Base-by-base conservation (phyloP, 2,113 vertebrate species). In the Misgurnus anguillicaudatus region DNA sequence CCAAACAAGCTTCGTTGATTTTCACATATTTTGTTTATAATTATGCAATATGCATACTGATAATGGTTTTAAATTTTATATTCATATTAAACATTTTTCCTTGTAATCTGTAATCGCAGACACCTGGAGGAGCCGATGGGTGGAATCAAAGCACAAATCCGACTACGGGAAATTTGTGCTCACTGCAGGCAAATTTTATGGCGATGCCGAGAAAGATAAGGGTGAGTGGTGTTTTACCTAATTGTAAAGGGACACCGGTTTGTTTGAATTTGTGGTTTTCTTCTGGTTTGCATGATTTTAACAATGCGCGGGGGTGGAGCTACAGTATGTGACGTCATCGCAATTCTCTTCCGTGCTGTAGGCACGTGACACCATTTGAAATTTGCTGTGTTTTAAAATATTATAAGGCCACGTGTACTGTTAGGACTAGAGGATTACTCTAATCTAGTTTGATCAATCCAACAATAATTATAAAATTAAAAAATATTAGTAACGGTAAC, bases 161-260 rank as follows among this genome's bases (percentile, higher is more conserved):
- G 90, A 94, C 87, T 95, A 90, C 48, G 90, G 92, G 71, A 90
- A 91, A 88, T 95, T 96, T 88, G 86, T 92, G 63, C 87, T 94
- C 75, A 85, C 86, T 24, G 85, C 92, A 11, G 94, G 91, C 47
- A 94, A 92, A 86, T 94, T 95, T 87, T 94, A 91, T 62, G 91
- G 90, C 63, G 90, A 94, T 83, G 86, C 90, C 81, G 93, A 94
- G 80, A 94, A 94, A 78, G 90, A 94, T 87, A 93, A 94, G 94
- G 93, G 93, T 94, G 84, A 91, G 87, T 48, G 45, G 41, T 68
- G 13, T 11, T 77, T 0, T 67, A 7, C 63, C 83, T 78, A 1
- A 9, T 24, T 8, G 9, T 19, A 6, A 8, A 24, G 42, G 38
- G 16, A 70, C 51, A 55, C n/a, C 3, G 4, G 9, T 57, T 68